phyloP scores from a whole-genome alignment of 2,113 vertebrate genomes.

The Donacobius atricapilla region DNA sequence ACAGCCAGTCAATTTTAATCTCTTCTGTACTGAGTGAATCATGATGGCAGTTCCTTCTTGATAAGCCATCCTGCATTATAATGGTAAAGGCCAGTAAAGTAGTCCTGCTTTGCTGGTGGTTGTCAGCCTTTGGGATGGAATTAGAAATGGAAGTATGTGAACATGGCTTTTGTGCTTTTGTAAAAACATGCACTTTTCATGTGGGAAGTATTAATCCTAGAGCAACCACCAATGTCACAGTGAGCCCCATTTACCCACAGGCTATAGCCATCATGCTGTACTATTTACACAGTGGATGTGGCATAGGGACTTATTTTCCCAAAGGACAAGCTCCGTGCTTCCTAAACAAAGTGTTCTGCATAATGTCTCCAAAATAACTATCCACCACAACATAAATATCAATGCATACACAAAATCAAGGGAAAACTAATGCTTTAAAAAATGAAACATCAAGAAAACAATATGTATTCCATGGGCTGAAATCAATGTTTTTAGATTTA shows the following conservation, averaged over 20 bases:
- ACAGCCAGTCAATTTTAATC: background rate
- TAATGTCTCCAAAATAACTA: background rate
- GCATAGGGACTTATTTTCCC: background rate
- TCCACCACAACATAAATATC: background rate
- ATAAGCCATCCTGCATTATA: background rate
- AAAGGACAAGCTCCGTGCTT: background rate
- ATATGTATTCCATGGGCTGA: background rate
- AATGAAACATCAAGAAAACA: background rate
- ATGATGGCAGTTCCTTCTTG: background rate
- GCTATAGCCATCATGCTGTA: rapidly evolving
- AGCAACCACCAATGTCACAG: background rate
- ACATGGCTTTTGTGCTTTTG: background rate
- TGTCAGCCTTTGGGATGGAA: background rate
- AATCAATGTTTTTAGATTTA: background rate
- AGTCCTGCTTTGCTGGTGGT: background rate
- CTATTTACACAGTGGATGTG: background rate
- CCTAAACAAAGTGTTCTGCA: background rate
- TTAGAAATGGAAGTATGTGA: background rate
- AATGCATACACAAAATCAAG: background rate
- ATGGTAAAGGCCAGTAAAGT: background rate
- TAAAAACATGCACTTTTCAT: background rate
- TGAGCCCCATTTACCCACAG: background rate
- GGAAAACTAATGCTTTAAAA: background rate
- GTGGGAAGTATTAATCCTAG: background rate
- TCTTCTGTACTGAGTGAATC: background rate